Evolutionary conservation across 2,113 vertebrate genomes (phyloP), one percentile per base, ranked within the genome.

Genomic region (Clarias gariepinus): DNA sequence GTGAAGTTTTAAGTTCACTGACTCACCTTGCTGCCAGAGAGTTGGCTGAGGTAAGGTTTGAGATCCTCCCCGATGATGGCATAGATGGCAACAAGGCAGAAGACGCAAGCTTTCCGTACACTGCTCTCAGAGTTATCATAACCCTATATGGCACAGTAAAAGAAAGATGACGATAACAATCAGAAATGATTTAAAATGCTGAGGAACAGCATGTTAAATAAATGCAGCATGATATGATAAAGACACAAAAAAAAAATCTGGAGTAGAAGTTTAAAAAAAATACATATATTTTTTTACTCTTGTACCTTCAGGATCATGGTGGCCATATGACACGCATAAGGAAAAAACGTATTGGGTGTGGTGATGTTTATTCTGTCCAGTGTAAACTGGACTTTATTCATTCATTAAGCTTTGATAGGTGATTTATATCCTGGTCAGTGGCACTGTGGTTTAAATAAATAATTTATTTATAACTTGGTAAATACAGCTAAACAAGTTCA

Each of bases 81-180:
- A 89, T 99, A 95, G 91, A 99, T 95, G 90, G 98, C 96, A 92
- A 99, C 98, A 85, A 99, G 95, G 92, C 98, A 99, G 95, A 99
- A 99, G 86, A 99, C 98, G 36, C 97, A 98, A 8, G 98, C 97
- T 94, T 99, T 99, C 87, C 97, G 96, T 91, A 99, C 97, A 3
- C 97, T 98, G 96, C 97, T 99, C 94, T 99, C 97, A 28, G 97
- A 96, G 92, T 99, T 98, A 92, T 99, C 97, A 69, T 99, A 99
- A 86, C 98, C 98, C 98, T 99, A 90, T 90, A 84, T 91, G 91
- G 23, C 87, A 92, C 79, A 94, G 61, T 6, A 60, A 60, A 88
- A 7, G 8, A 13, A 19, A 47, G 41, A 47, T 47, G 41, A 47
- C 41, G 16, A 84, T 58, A 36, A 68, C 25, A 52, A 36, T 36